Percentiles rank a stretch among this genome's conserved stretches.
Conservation (phyloP, 1,140 invertebrate species). For the Luehdorfia chinensis region DNA sequence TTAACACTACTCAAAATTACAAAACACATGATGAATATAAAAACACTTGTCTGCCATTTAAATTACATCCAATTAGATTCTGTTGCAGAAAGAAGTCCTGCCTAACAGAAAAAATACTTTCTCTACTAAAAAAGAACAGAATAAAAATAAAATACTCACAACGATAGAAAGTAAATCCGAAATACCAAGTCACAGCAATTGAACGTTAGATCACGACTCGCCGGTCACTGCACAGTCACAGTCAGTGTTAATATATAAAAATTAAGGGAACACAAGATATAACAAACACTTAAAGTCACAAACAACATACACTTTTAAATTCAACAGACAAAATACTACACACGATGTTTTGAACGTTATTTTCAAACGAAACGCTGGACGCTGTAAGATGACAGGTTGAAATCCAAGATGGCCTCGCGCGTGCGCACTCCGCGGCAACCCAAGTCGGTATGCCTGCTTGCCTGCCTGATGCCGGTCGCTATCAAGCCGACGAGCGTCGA, state of each 20-base stretch:
- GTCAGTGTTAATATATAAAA: slow-evolving; percentile 31
- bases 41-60: too few species aligned
- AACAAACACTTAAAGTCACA: slow-evolving; percentile 31
- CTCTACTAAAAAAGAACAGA: slow-evolving; percentile 31
- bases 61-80: too few species aligned
- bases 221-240: slow-evolving; percentile 49
- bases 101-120: too few species aligned
- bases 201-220: slow-evolving; percentile 55
- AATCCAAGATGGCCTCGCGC: slow-evolving; percentile 47
- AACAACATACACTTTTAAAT: slow-evolving; percentile 22
- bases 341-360: slow-evolving; percentile 45
- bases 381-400: slow-evolving; percentile 33
- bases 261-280: slow-evolving; percentile 34
- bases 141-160: slow-evolving; percentile 72
- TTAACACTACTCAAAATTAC: too few species aligned
- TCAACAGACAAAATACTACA: slow-evolving; percentile 27
- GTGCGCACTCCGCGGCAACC: slow-evolving; percentile 56
- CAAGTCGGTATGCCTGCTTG: slow-evolving; percentile 40
- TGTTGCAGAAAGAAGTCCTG: too few species aligned
- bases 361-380: slow-evolving; percentile 49
- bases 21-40: too few species aligned
- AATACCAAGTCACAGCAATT: slow-evolving; percentile 48
- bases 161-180: slow-evolving; percentile 75
- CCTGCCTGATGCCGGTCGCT: too few species aligned
- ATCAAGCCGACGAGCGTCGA: slow-evolving; percentile 17